phyloP scores from a whole-genome alignment of 1,140 invertebrate species.

The Psilanteris sp. region DNA sequence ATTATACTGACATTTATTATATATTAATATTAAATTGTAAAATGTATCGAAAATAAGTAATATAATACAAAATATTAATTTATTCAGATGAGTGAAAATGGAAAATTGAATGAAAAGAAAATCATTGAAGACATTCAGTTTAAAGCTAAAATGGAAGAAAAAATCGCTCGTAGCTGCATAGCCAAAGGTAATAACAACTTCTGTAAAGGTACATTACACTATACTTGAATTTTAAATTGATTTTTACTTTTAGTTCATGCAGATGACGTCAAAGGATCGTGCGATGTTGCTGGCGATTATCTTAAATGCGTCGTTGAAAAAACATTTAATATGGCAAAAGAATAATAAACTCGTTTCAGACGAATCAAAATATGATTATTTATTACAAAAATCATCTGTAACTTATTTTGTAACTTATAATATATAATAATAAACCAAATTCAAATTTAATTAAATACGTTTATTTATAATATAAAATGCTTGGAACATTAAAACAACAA shows the following conservation, averaged over 20 bases:
- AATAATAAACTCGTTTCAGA: background rate
- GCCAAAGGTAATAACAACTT: slow-evolving; percentile 35
- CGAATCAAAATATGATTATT: too few relatives aligned
- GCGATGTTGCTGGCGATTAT: slow-evolving; percentile 3
- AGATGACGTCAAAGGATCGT: background rate
- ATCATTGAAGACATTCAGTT: slow-evolving; percentile 16
- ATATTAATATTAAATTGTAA: too few relatives aligned
- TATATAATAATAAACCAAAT: too few relatives aligned
- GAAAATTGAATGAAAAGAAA: slow-evolving; percentile 33
- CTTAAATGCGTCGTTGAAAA: slow-evolving; percentile 17
- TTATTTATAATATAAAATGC: too few relatives aligned
- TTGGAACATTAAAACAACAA: slow-evolving; percentile 12
- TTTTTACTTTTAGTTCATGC: slow-evolving; percentile 23
- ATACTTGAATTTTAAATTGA: background rate
- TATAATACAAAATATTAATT: too few relatives aligned
- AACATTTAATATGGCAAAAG: background rate
- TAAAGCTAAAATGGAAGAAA: slow-evolving; percentile 24
- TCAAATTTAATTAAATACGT: too few relatives aligned
- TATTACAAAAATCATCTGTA: too few relatives aligned
- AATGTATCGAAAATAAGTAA: too few relatives aligned
- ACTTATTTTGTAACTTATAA: too few relatives aligned
- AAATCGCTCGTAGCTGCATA: slow-evolving; percentile 34
- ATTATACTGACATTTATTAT: background rate
- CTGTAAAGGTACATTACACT: too few relatives aligned
- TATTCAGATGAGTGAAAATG: slow-evolving; percentile 24